Evolutionary conservation across 2,797 vertebrate genomes (phyloP), one percentile per base, ranked within the genome.

Genomic region (Sebastes jordani): DNA sequence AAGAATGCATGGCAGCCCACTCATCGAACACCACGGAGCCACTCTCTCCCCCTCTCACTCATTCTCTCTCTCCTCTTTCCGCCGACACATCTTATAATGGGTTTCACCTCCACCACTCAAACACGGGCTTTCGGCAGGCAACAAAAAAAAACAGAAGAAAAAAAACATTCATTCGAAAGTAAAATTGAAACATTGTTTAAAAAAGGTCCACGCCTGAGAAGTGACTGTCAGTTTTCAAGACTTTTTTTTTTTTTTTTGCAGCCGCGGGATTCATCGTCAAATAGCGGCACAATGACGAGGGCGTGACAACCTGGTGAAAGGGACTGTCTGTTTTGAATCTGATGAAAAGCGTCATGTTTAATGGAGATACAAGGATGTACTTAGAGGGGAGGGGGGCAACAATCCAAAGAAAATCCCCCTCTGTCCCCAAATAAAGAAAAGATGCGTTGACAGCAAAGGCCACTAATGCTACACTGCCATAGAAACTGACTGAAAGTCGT

Each of bases 1-100:
- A 96, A 96, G 93, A 96, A 96, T 95, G 95, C 87, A 87, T 11
- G 84, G 83, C 94, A 91, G 88, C 95, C 95, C 94, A 95, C 95
- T 95, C 95, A 89, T 76, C 54, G 68, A 91, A 90, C 90, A 79
- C 91, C 93, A 90, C 89, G 82, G 73, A 86, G 82, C 88, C 84
- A 80, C 93, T 87, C 88, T 59, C 81, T 76, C 89, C 34, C 32
- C 29, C 66, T 38, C 68, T 38, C 68, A 20, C 86, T 83, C 87
- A 70, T 71, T 79, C 84, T 87, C 88, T 79, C 88, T 78, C 87
- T 80, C 81, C 84, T 82, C 88, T 90, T 76, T 88, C 85, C 91
- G 84, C 91, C 90, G 55, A 93, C 93, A 93, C 91, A 81, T 91
- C 89, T 92, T 83, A 91, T 92, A 93, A 94, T 93, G 92, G 92